Evolutionary conservation across 2,113 vertebrate genomes (phyloP).

Genomic region (Rutilus rutilus): DNA sequence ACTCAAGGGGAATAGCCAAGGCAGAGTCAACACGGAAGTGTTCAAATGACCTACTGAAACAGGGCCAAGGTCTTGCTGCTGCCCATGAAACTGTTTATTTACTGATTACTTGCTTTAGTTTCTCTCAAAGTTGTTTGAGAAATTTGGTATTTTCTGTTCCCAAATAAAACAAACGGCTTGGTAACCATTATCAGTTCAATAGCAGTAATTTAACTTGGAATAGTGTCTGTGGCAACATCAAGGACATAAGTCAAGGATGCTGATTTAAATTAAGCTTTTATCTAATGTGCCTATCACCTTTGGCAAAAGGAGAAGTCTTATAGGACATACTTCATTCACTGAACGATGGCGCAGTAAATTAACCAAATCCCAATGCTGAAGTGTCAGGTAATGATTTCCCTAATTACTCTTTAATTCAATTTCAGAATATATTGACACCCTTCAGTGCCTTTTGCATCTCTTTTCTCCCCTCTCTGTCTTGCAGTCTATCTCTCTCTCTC

Average conservation of each 20-base stretch:
- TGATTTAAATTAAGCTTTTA: slow-evolving; percentile 48
- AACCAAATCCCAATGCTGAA: slow-evolving; percentile 74
- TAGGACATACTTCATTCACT: slow-evolving; percentile 66
- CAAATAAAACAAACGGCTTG: not conserved
- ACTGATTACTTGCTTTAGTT: not conserved
- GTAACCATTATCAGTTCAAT: slow-evolving; percentile 1
- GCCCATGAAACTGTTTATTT: not conserved
- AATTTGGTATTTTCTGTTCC: not conserved
- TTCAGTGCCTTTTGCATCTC: slow-evolving; percentile 71
- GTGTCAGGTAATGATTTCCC: slow-evolving; percentile 79
- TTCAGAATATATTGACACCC: slow-evolving; percentile 76
- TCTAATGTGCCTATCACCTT: slow-evolving; percentile 61
- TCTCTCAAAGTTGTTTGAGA: not conserved
- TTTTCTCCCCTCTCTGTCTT: slow-evolving; percentile 63
- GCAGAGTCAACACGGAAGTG: slow-evolving; percentile 36
- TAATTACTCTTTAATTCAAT: slow-evolving; percentile 82
- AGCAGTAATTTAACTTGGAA: slow-evolving; percentile 3
- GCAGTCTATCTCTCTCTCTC: slow-evolving; percentile 51
- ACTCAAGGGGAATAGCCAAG: slow-evolving; percentile 13
- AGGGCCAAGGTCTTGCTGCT: not conserved
- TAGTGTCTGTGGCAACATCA: slow-evolving; percentile 33
- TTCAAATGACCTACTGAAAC: slow-evolving; percentile 8
- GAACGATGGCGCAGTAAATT: slow-evolving; percentile 75
- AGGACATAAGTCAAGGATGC: slow-evolving; percentile 37
- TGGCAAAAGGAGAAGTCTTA: slow-evolving; percentile 63